Percentiles rank a stretch among this genome's conserved stretches.
These are phyloP conservation scores for Drosophila antonietae DNA, from an alignment of 2,888 invertebrate species.

Conservation along the genomic window DNA sequence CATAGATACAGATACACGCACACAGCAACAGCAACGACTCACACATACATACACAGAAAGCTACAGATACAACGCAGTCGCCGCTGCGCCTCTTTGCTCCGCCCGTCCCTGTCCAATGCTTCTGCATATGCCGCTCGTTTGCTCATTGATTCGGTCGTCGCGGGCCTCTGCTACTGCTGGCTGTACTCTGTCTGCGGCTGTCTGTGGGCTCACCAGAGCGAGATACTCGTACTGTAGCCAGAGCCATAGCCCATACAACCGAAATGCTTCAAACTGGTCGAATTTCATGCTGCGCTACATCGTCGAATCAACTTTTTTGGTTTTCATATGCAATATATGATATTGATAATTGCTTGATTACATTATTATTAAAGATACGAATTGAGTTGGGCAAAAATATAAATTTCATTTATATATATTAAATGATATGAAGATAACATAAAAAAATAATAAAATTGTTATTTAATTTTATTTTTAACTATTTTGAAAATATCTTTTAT, in stretches of 20 bases:
- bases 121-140: slow-evolving; percentile 46
- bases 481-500: no score
- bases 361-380: background rate
- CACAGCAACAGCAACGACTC: slow-evolving; percentile 19
- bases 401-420: background rate
- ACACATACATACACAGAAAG: slow-evolving; percentile 32
- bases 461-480: no score
- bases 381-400: background rate
- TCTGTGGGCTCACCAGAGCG: slow-evolving; percentile 57
- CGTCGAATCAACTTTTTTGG: slow-evolving; percentile 15
- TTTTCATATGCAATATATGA: slow-evolving; percentile 13
- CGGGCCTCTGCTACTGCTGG: slow-evolving; percentile 51
- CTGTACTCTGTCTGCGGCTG: slow-evolving; percentile 58
- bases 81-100: slow-evolving; percentile 17
- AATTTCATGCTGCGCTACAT: slow-evolving; percentile 45
- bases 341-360: background rate
- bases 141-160: slow-evolving; percentile 45
- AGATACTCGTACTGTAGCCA: slow-evolving; percentile 48
- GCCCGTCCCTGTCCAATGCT: slow-evolving; percentile 14
- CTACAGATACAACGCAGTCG: slow-evolving; percentile 54
- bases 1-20: slow-evolving; percentile 59
- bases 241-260: slow-evolving; percentile 50
- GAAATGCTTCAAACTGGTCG: slow-evolving; percentile 53
- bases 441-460: no score
- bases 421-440: no score